Percentiles rank a stretch among this genome's conserved stretches.
phyloP scores from a whole-genome alignment of 2,113 vertebrate species.

The Phaethornis superciliosus region DNA sequence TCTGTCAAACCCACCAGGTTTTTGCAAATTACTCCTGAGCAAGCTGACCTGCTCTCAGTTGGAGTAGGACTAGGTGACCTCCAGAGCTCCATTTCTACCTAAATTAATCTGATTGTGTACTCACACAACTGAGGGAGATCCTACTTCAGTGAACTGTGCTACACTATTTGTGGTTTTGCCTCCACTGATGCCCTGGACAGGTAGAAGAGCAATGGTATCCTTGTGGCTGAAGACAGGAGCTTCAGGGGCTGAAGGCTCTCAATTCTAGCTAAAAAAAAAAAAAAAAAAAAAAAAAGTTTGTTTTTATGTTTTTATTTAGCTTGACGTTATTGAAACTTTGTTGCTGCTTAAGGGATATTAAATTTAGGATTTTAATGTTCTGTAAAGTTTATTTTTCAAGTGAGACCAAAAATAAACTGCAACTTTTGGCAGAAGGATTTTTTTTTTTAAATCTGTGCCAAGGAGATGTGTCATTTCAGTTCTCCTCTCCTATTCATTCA shows the following conservation, averaged over 20 bases:
- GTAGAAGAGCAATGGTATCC: neutral
- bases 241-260: neutral
- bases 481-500: neutral
- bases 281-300: neutral
- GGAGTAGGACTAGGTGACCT: too few relatives aligned
- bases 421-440: neutral
- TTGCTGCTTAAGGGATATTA: neutral
- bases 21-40: neutral
- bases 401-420: neutral
- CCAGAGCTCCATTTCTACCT: neutral
- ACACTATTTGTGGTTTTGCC: neutral
- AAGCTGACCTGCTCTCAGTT: neutral
- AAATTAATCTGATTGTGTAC: neutral
- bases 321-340: neutral
- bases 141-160: neutral
- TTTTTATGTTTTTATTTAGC: neutral
- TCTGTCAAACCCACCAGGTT: neutral
- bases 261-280: neutral
- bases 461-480: neutral
- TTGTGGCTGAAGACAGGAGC: neutral
- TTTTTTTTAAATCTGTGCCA: neutral
- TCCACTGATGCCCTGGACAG: neutral
- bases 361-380: neutral
- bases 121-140: neutral
- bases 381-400: slow-evolving; percentile 39